Evolutionary conservation across 2,113 vertebrate species (phyloP).

Genomic region (Plecotus auritus): DNA sequence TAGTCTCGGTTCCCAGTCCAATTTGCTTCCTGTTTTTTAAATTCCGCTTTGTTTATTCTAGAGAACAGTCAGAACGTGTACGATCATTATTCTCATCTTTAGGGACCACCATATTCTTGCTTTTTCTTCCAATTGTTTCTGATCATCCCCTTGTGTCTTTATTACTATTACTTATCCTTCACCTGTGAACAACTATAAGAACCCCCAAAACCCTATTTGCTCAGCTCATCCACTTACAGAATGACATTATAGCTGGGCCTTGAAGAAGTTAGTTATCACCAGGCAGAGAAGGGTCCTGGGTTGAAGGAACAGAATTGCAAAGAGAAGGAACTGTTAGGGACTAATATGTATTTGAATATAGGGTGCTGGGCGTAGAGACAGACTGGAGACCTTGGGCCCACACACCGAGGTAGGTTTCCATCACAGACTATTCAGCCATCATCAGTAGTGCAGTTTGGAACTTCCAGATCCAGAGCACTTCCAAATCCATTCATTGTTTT

Average conservation of each 20-base stretch:
- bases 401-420: background rate
- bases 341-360: background rate
- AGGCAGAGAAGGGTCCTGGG: background rate
- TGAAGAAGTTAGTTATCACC: background rate
- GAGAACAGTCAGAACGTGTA: background rate
- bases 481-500: background rate
- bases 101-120: background rate
- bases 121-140: background rate
- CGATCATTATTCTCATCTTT: background rate
- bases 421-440: background rate
- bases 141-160: background rate
- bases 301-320: background rate
- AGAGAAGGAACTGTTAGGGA: background rate
- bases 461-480: background rate
- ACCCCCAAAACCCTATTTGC: background rate
- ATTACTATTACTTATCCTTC: background rate
- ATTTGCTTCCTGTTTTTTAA: background rate
- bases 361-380: background rate
- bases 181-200: background rate
- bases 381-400: background rate
- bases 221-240: conserved; percentile 8
- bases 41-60: background rate
- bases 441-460: background rate
- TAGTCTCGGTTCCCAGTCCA: background rate
- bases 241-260: background rate